Percentiles rank a stretch among this genome's conserved stretches.
Conservation (phyloP, 2,888 invertebrate species). For the Andricus curvator region DNA sequence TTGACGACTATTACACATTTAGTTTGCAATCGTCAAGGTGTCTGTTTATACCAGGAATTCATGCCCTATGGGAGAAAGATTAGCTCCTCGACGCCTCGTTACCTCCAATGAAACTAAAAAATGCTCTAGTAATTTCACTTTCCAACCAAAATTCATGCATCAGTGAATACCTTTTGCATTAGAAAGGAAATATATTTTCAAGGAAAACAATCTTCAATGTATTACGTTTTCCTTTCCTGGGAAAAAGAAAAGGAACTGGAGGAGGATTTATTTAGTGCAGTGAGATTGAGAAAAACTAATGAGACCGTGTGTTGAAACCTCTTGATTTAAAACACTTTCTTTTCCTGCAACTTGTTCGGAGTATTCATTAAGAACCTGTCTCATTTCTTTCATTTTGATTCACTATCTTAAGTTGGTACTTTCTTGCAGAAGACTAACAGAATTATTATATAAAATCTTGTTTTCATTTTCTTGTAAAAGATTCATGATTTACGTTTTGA, state of each 20-base stretch:
- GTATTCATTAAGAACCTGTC: constrained; percentile 25
- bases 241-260: not conserved
- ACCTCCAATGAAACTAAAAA: constrained; percentile 16
- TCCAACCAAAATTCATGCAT: not conserved
- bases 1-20: constrained; percentile 58
- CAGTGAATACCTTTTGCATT: not conserved
- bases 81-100: constrained; percentile 24
- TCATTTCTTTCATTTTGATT: constrained; percentile 10
- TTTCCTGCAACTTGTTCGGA: constrained; percentile 26
- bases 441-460: constrained; percentile 25
- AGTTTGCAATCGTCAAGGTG: constrained; percentile 46
- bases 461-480: constrained; percentile 9
- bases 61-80: constrained; percentile 32
- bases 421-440: not conserved
- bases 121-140: constrained; percentile 11
- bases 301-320: not conserved
- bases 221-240: not conserved
- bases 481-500: constrained; percentile 3
- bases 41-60: constrained; percentile 26
- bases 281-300: constrained; percentile 31
- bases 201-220: not conserved
- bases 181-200: not conserved
- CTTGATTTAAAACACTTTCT: constrained; percentile 35
- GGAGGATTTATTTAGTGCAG: constrained; percentile 15
- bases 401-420: constrained; percentile 13